Evolutionary conservation across 2,888 invertebrate species (phyloP), one percentile per base, ranked within the genome.

Genomic region (Synanthedon andrenaeformis): DNA sequence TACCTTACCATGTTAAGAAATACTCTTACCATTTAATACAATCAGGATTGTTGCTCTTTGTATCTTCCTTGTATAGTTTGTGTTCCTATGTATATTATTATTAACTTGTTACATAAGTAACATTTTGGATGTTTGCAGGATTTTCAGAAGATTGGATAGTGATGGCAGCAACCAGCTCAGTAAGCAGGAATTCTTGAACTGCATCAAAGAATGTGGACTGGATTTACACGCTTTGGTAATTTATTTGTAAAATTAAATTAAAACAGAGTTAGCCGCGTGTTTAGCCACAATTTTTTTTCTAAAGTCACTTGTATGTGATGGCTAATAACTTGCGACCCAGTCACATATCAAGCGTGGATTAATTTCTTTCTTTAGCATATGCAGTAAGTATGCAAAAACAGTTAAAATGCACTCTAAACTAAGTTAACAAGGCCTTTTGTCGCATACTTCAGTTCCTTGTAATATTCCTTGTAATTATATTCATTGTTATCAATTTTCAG

Each of bases 141-240:
- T 93, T 61, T 98, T 98, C 78, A 92, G 96, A 52, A 90, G 94
- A 53, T 95, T 98, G 93, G 98, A 98, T 72, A 94, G 97, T 58
- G 96, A 98, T 75, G 95, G 94, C 49, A 97, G 92, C 80, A 94
- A 93, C 72, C 89, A 91, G 50, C 75, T 98, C 55, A 95, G 90
- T 69, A 85, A 90, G 56, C 93, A 94, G 12, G 97, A 98, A 77
- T 97, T 98, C 74, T 72, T 88, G 5, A 90, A 91, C 58, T 97
- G 97, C 1, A 84, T 97, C 58, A 86, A 85, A 54, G 94, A 96
- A 58, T 91, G 92, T 10, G 96, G 96, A 0, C 70, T 96, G 57
- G 91, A 92, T 3, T 74, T 94, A 5, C 88, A 81, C 17, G 89
- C 91, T 45, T 13, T 6, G 14, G 45, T 45, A 45, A 45, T 35